These are phyloP conservation scores for Pristionchus japonicus DNA, from an alignment of 2,888 invertebrate genomes.

Conservation along the genomic window DNA sequence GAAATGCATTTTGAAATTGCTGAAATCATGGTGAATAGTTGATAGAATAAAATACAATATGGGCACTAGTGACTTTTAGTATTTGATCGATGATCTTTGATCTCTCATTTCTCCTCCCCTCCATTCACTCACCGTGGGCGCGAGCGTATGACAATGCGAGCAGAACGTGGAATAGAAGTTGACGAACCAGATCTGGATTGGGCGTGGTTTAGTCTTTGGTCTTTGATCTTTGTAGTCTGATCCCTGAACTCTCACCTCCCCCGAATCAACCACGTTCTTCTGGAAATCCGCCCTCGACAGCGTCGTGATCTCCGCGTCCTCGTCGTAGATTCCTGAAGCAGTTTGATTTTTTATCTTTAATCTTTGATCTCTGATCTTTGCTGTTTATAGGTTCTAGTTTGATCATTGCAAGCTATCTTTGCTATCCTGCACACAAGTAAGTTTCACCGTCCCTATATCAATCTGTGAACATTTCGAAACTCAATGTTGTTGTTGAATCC, in stretches of 20 bases:
- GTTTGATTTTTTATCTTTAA: not conserved
- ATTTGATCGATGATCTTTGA: not conserved
- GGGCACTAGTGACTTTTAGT: not conserved
- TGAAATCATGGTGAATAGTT: too few species aligned
- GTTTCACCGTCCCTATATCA: too few species aligned
- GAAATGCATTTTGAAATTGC: too few species aligned
- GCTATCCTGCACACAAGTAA: too few species aligned
- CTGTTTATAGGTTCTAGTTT: too few species aligned
- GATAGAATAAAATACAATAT: not conserved
- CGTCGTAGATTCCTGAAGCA: slow-evolving; percentile 83
- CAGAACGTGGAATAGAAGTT: slow-evolving; percentile 91
- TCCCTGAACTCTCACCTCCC: slow-evolving; percentile 45
- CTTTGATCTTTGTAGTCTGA: not conserved
- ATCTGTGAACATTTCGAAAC: too few species aligned
- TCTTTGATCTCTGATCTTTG: not conserved
- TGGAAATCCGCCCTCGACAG: slow-evolving; percentile 84
- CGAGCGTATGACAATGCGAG: slow-evolving; percentile 87
- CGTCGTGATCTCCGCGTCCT: slow-evolving; percentile 87
- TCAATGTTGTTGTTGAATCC: too few species aligned
- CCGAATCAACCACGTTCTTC: slow-evolving; percentile 78
- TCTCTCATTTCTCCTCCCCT: not conserved
- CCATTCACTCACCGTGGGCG: slow-evolving; percentile 81
- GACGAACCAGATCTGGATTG: slow-evolving; percentile 85
- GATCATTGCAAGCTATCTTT: too few species aligned
- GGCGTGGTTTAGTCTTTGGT: not conserved